Evolutionary conservation across 2,888 invertebrate genomes (phyloP), one percentile per base, ranked within the genome.

Genomic region (Kryphioiulus occultus): DNA sequence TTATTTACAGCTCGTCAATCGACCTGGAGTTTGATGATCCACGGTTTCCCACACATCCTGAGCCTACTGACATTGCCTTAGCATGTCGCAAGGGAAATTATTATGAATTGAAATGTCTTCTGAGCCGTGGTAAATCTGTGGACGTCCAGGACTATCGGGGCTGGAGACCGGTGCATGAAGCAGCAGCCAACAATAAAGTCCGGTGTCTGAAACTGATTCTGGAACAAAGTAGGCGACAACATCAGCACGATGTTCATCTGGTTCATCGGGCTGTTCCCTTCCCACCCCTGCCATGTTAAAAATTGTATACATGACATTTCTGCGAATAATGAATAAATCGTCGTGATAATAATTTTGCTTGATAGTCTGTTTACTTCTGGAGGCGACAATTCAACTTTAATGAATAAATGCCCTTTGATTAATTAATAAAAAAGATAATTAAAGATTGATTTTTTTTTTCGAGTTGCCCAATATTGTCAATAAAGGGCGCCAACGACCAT

Each of bases 111-210:
- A 39, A 88, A 5, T 32, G 85, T 26, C 86, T 90, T n/a, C 39
- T 90, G 10, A 32, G 84, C 12, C 68, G 86, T 0, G 92, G 91
- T 17, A 90, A 90, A 44, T 90, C 91, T 19, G 91, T 91, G 42
- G 92, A 92, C 90, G 91, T 91, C 9, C 89, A 90, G 88, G 92
- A 92, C 89, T 92, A 92, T 89, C 89, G 92, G 87, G 92, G 92
- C 0, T 92, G 92, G 92, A 90, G 90, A 53, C 91, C 92, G n/a
- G 86, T 92, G 15, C 92, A 92, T 90, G 92, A 92, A 88, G 92
- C 92, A 26, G 90, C 90, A n/a, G 90, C 90, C 83, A 88, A 90
- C 7, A 90, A 91, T 5, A 91, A 91, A 88, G 86, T 91, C 9
- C 89, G 90, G 17, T 90, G 89, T 47, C 86, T 90, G 35, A 88